These are phyloP conservation scores for Channallabes apus DNA, from an alignment of 2,797 vertebrate genomes.

Conservation along the genomic window DNA sequence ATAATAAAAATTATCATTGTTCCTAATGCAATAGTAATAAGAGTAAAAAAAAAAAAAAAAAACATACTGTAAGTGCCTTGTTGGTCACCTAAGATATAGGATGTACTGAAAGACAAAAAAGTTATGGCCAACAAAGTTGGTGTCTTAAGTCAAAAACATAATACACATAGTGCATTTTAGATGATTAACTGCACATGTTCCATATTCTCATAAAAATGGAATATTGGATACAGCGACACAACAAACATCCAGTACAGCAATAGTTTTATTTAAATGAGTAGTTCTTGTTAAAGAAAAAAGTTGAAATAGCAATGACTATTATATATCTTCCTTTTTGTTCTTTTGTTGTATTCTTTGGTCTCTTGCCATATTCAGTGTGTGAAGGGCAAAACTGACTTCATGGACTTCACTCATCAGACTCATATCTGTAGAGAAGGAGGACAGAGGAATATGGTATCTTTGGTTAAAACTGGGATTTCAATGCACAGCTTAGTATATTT, in stretches of 20 bases:
- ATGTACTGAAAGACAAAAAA: slow-evolving; percentile 14
- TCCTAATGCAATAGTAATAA: not conserved
- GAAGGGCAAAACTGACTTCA: slow-evolving; percentile 3
- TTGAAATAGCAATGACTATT: not conserved
- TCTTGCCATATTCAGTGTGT: slow-evolving; percentile 19
- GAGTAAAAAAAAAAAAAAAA: slow-evolving; percentile 28
- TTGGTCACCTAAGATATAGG: not conserved
- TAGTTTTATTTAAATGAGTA: not conserved
- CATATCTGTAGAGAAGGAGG: slow-evolving; percentile 69
- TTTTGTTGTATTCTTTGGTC: slow-evolving; percentile 35
- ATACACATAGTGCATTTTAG: slow-evolving; percentile 47
- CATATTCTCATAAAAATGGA: not conserved
- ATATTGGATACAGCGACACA: not conserved
- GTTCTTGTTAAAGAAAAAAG: not conserved
- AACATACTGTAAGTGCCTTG: not conserved
- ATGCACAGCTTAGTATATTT: not conserved
- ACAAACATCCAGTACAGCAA: not conserved
- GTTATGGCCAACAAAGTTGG: slow-evolving; percentile 31
- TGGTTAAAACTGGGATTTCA: not conserved
- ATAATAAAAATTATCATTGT: too few relatives aligned
- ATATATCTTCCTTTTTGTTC: not conserved
- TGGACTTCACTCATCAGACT: slow-evolving; percentile 75
- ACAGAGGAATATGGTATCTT: not conserved
- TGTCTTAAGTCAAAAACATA: slow-evolving; percentile 50
- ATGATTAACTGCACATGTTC: slow-evolving; percentile 7